These are phyloP conservation scores for Eudasyphora cyanicolor DNA, from an alignment of 2,888 invertebrate species.

Conservation along the genomic window DNA sequence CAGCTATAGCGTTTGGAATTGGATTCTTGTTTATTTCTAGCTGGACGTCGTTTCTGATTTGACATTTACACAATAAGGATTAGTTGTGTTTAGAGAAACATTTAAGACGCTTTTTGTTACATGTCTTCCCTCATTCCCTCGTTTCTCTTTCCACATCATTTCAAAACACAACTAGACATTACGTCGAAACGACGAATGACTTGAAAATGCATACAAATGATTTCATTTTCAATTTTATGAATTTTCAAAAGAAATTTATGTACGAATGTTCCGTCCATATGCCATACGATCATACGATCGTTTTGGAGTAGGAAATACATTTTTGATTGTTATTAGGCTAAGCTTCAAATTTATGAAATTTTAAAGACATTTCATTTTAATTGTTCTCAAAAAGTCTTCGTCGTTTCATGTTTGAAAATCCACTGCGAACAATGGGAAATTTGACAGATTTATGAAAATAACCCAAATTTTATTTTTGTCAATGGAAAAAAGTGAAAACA, in stretches of 20 bases:
- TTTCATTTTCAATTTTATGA: constrained; percentile 40
- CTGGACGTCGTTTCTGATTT: constrained; percentile 37
- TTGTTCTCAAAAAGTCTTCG: constrained; percentile 24
- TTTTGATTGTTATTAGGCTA: constrained; percentile 57
- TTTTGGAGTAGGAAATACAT: constrained; percentile 51
- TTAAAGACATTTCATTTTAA: constrained; percentile 32
- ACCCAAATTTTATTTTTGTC: constrained; percentile 14
- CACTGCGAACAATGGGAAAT: constrained; percentile 12
- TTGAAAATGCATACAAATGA: constrained; percentile 33
- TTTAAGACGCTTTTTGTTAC: constrained; percentile 32
- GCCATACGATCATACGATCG: not conserved
- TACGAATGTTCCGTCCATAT: constrained; percentile 9
- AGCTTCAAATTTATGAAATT: constrained; percentile 57
- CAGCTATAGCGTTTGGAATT: too few relatives aligned
- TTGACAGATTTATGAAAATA: constrained; percentile 54
- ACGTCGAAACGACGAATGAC: not conserved
- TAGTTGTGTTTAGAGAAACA: constrained; percentile 57
- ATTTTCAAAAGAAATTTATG: constrained; percentile 43
- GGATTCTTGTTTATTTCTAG: too few relatives aligned
- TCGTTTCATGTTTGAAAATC: constrained; percentile 14
- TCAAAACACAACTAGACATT: not conserved
- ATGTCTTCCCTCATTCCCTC: not conserved
- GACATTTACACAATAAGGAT: constrained; percentile 60
- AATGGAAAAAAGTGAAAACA: constrained; percentile 13
- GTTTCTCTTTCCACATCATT: not conserved